Evolutionary conservation across 2,888 invertebrate genomes (phyloP), one percentile per base, ranked within the genome.

Genomic region (Halocaridina rubra): DNA sequence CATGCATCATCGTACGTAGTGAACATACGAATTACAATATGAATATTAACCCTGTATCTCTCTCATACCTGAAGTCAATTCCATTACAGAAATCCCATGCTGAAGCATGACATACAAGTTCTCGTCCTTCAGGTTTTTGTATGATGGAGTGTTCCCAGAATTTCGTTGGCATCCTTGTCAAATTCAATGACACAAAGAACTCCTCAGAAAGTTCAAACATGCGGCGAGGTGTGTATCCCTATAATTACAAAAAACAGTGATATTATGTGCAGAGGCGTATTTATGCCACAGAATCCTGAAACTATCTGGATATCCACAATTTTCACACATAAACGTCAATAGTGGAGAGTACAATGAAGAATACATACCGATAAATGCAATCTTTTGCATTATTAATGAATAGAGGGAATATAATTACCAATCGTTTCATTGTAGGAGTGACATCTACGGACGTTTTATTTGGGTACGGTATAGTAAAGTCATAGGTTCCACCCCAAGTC

Each of bases 71-170:
- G 89, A 91, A 91, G 88, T 92, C 92, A 79, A 90, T 89, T 89
- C 94, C 89, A 79, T 91, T 90, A 72, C 90, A 91, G 86, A 92
- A 91, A 86, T 92, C 91, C 89, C 91, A 91, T 27, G 92, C 91
- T 2, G 91, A 90, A 8, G 92, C 92, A 67, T 92, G 90, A 88
- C 92, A 92, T 5, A 89, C 88, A 24, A 90, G 86, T 8, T 90
- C 89, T 8, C 89, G 81, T n/a, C 94, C 92, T 88, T 95, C 32
- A 10, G 96, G 96, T 89, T 96, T 96, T 89, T 94, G 94, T 84
- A 97, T 93, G 53, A 97, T 95, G 0, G 97, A 96, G 86, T 94
- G 94, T 81, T 95, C 92, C 97, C 97, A 97, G 91, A 97, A 97
- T 30, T 92, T 91, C 88, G 94, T 93, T 0, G 97, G 95, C 94